Base-by-base conservation (phyloP, 2,797 vertebrate genomes). In the Poliocrania exsul region DNA sequence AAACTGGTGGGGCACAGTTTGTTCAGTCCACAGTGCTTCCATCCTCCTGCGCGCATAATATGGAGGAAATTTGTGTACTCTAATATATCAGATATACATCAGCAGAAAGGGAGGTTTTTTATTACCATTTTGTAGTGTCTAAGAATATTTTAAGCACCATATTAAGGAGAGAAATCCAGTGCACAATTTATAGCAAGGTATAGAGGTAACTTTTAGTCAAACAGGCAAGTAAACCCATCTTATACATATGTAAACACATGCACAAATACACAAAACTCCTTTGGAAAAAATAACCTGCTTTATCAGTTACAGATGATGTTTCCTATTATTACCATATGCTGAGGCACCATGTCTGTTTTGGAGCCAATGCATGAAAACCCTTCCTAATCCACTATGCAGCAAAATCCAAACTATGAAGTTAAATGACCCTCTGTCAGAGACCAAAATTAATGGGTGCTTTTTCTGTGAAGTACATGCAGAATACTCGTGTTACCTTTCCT, bases 201-300 rank as follows among this genome's bases (percentile, higher is more conserved):
- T 0, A 19, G 53, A 49, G 5, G 29, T 29, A 56, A 38, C 15
- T 46, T 53, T 49, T 71, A 77, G 8, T 49, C 72, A 56, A 42
- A 53, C 3, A 35, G n/a, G 10, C 15, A 17, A 50, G 6, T 16
- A 78, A 89, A 69, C 2, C 12, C 18, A 15, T 50, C 2, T 74
- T 28, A 44, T 15, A 33, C 2, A 9, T n/a, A 7, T 0, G 0
- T n/a, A 61, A 46, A n/a, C 9, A 58, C 0, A 1, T 19, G 21
- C 28, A 47, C 7, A 66, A 47, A 4, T 47, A 33, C 10, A 25
- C 14, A 58, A 71, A 42, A 42, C 16, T 16, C 35, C 54, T 46
- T 60, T 4, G 50, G 44, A 49, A 61, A 64, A 70, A 69, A 73
- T 24, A 21, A 9, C 3, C n/a, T 51, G 15, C 4, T 67, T 26